Evolutionary conservation across 2,797 vertebrate species (phyloP).

Genomic region (Rhinichthys osculus): DNA sequence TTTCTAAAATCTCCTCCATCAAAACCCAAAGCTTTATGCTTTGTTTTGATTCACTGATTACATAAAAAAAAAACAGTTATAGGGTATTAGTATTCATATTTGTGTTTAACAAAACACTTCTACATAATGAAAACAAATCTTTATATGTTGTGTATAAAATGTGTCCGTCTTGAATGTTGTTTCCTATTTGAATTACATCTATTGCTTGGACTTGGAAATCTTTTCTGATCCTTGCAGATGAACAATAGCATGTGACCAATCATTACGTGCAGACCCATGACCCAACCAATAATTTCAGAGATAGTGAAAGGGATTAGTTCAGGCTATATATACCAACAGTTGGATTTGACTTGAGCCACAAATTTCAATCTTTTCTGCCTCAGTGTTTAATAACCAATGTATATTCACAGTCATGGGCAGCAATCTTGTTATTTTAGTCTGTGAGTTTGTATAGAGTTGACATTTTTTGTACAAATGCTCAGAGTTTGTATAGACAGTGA

Average conservation of each 20-base stretch:
- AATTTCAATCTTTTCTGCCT: conserved; percentile 27
- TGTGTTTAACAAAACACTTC: neutral
- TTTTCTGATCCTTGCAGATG: conserved; percentile 50
- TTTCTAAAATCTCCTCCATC: neutral
- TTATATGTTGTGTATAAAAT: neutral
- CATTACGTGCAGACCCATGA: conserved; percentile 44
- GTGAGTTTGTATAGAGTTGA: conserved; percentile 20
- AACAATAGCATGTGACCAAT: conserved; percentile 44
- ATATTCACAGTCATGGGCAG: conserved; percentile 66
- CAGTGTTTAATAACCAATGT: conserved; percentile 50
- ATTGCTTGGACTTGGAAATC: conserved; percentile 40
- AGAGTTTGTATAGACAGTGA: neutral
- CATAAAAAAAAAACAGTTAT: neutral
- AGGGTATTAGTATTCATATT: neutral
- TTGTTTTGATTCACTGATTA: neutral
- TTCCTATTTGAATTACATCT: conserved; percentile 28
- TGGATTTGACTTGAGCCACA: conserved; percentile 31
- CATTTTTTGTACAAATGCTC: conserved; percentile 23
- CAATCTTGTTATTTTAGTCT: conserved; percentile 63
- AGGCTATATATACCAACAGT: conserved; percentile 37
- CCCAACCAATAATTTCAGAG: conserved; percentile 48
- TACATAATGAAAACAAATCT: neutral
- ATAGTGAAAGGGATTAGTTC: conserved; percentile 58
- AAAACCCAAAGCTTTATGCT: neutral
- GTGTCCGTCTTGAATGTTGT: conserved; percentile 1